phyloP scores from a whole-genome alignment of 2,113 vertebrate genomes.

The Tachuris rubrigastra region DNA sequence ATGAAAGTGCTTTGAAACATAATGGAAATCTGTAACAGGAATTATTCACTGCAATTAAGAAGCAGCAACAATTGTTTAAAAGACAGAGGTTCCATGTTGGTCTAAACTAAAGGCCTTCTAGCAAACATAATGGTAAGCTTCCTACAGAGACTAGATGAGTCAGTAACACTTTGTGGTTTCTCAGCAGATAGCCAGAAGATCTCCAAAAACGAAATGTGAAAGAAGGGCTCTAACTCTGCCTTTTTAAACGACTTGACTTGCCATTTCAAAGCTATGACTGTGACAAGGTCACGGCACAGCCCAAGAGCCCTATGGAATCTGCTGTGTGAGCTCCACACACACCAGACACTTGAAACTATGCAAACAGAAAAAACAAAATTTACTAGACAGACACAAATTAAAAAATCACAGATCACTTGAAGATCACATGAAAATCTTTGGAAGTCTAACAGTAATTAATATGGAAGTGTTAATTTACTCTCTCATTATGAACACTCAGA shows the following conservation, averaged over 20 bases:
- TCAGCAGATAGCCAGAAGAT: neutral
- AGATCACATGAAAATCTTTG: neutral
- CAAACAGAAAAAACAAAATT: neutral
- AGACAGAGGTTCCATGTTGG: neutral
- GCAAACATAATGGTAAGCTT: neutral
- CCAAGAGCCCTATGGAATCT: rapidly evolving
- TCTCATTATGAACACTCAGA: neutral
- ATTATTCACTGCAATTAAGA: neutral
- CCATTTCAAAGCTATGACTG: neutral
- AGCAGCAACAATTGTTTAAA: neutral
- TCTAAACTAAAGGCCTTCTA: neutral
- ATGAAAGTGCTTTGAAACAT: neutral
- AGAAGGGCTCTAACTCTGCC: neutral
- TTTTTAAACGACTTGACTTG: neutral
- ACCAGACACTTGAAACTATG: neutral
- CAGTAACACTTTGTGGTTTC: neutral
- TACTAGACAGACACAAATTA: neutral
- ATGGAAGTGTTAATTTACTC: neutral
- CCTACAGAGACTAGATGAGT: neutral
- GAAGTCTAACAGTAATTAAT: neutral
- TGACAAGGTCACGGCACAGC: neutral
- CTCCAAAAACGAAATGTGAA: neutral
- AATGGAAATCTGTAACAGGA: neutral
- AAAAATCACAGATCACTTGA: neutral
- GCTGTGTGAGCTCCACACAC: neutral